Evolutionary conservation across 2,888 invertebrate genomes (phyloP).

Genomic region (Smittia sp.): DNA sequence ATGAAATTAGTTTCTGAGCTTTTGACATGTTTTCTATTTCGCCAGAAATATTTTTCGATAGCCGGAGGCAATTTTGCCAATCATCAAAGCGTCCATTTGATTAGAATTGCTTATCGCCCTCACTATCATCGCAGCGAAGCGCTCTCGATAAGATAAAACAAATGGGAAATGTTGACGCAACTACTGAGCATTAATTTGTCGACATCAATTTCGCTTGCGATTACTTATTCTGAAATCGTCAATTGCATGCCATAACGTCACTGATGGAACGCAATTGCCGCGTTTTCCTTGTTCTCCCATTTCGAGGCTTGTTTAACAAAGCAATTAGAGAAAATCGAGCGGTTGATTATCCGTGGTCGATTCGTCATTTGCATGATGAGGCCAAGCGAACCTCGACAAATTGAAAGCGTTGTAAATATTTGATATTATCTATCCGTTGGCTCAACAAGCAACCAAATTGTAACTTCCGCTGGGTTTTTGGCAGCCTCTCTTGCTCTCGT

Average conservation of each 20-base stretch:
- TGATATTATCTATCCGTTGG: slow-evolving; percentile 6
- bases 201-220: neutral
- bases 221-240: neutral
- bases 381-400: neutral
- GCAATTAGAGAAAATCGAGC: too few species aligned
- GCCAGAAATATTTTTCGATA: too few species aligned
- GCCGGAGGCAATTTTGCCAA: too few species aligned
- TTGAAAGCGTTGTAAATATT: slow-evolving; percentile 23
- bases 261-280: too few species aligned
- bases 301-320: too few species aligned
- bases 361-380: neutral
- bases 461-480: slow-evolving; percentile 1
- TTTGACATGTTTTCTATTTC: neutral
- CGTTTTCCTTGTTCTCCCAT: too few species aligned
- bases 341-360: too few species aligned
- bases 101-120: neutral
- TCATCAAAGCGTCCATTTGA: too few species aligned
- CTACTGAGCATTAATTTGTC: neutral
- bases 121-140: neutral
- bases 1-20: neutral
- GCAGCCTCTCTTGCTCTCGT: neutral
- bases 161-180: neutral
- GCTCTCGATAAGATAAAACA: neutral
- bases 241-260: neutral
- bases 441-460: neutral